Evolutionary conservation across 1,140 invertebrate species (phyloP).

Genomic region (Penaeus japonicus): DNA sequence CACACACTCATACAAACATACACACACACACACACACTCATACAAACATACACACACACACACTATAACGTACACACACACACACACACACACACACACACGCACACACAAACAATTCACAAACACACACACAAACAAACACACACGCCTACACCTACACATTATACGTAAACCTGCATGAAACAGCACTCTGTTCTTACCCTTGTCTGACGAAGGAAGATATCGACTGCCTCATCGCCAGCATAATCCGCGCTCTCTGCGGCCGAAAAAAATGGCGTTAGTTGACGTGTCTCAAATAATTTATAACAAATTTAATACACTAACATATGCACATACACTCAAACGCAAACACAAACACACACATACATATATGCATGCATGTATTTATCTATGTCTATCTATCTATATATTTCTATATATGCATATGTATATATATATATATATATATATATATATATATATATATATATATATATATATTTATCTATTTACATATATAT

Average conservation of each 20-base stretch:
- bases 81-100: background rate
- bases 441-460: background rate
- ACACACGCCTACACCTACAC: background rate
- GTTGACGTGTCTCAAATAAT: background rate
- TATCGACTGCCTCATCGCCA: too few relatives aligned
- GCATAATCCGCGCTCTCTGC: too few relatives aligned
- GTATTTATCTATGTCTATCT: background rate
- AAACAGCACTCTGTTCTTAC: background rate
- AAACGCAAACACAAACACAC: background rate
- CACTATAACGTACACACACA: background rate
- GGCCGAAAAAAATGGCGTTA: too few relatives aligned
- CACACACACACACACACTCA: background rate
- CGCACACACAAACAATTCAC: background rate
- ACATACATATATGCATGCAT: slow-evolving; percentile 9
- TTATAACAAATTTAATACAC: background rate
- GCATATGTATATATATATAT: background rate
- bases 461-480: background rate
- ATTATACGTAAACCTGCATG: background rate
- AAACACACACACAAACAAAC: background rate
- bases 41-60: background rate
- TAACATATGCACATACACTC: background rate
- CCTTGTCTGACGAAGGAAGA: background rate
- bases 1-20: background rate
- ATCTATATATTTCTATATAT: background rate
- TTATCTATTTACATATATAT: background rate